Conservation (phyloP, 2,888 invertebrate genomes). For the Drosophila subquinaria region DNA sequence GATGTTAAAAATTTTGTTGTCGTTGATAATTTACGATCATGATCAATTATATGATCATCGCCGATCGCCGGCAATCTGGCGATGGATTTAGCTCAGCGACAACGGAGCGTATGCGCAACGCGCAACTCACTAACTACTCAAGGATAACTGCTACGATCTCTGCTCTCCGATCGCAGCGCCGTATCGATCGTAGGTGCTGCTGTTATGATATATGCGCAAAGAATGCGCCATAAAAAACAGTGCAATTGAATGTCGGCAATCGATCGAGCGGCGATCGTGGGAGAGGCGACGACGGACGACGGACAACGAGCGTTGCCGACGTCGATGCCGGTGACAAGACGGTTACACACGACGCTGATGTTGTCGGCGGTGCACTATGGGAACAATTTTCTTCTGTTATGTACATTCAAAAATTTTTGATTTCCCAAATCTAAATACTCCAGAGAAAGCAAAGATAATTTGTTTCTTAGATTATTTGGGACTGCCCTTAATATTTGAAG, state of each 20-base stretch:
- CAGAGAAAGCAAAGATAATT: too few species aligned
- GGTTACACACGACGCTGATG: background rate
- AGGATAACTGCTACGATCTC: slow-evolving; percentile 68
- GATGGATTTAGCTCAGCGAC: slow-evolving; percentile 22
- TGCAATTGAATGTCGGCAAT: slow-evolving; percentile 56
- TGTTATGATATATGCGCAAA: slow-evolving; percentile 71
- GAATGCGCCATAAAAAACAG: slow-evolving; percentile 69
- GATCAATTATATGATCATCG: slow-evolving; percentile 48
- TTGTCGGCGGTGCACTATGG: too few species aligned
- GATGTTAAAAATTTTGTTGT: slow-evolving; percentile 12
- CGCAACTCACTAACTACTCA: slow-evolving; percentile 40
- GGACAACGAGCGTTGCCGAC: slow-evolving; percentile 7
- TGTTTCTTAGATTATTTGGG: too few species aligned
- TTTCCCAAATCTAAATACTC: too few species aligned
- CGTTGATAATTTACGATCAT: slow-evolving; percentile 50
- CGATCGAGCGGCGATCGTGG: slow-evolving; percentile 46
- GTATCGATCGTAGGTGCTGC: slow-evolving; percentile 16
- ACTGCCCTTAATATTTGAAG: too few species aligned
- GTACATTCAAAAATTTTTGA: too few species aligned
- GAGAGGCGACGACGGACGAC: slow-evolving; percentile 27
- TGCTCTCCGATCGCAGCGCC: slow-evolving; percentile 5
- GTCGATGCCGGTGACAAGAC: background rate
- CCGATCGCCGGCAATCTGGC: slow-evolving; percentile 14
- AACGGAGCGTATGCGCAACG: slow-evolving; percentile 71
- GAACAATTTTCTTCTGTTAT: too few species aligned